Conservation (phyloP, 2,797 vertebrate genomes). For the Coilia nasus region DNA sequence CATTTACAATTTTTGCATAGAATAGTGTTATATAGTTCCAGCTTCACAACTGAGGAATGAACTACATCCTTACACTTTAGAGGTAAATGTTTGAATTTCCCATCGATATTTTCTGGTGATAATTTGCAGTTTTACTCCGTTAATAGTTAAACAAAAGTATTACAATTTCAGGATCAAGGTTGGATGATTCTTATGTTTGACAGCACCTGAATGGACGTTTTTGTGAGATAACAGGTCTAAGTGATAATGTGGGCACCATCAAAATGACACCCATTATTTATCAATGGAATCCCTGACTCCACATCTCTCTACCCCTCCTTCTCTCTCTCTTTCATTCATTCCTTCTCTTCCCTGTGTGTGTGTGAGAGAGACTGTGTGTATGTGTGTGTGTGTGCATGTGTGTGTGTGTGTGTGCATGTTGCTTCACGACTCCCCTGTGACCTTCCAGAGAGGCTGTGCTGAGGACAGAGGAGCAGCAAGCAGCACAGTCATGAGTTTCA, state of each 20-base stretch:
- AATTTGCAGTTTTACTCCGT: background rate
- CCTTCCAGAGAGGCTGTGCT: background rate
- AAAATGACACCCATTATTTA: background rate
- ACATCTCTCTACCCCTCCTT: background rate
- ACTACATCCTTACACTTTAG: background rate
- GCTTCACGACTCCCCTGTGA: background rate
- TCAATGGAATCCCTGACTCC: background rate
- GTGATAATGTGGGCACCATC: background rate
- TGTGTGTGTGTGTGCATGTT: too few species aligned
- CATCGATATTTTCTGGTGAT: background rate
- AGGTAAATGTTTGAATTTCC: background rate
- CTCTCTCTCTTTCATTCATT: background rate
- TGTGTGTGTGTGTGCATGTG: too few species aligned
- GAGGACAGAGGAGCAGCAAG: slow-evolving; percentile 1
- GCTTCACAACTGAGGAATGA: background rate
- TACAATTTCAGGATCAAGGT: background rate
- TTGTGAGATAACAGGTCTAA: background rate
- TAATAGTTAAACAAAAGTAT: too few species aligned
- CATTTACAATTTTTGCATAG: background rate
- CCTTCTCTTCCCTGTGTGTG: too few species aligned
- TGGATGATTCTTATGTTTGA: background rate
- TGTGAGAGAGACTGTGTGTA: too few species aligned
- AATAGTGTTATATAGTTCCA: background rate
- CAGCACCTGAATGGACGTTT: too few species aligned
- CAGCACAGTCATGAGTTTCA: background rate